These are phyloP conservation scores for Erythrolamprus reginae DNA, from an alignment of 2,113 vertebrate species.

Conservation along the genomic window DNA sequence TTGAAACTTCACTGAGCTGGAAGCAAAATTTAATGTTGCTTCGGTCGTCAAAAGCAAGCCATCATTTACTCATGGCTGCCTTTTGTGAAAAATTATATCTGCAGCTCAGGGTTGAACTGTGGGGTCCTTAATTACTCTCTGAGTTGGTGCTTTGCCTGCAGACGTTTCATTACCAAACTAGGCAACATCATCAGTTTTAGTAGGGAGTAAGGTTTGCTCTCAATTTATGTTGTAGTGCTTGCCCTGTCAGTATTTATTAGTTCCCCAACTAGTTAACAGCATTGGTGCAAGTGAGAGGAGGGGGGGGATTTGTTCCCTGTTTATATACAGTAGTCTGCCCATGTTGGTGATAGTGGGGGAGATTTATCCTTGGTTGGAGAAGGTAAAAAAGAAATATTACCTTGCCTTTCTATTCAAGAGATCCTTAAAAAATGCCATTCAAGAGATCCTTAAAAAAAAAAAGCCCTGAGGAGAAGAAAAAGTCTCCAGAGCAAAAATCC, in stretches of 20 bases:
- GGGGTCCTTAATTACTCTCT: not conserved
- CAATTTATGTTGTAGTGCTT: not conserved
- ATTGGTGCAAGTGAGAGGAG: not conserved
- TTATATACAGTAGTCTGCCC: not conserved
- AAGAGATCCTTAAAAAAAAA: not conserved
- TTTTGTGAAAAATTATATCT: not conserved
- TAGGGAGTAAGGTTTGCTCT: not conserved
- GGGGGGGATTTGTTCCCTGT: not conserved
- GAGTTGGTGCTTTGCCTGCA: not conserved
- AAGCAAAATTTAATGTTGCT: not conserved
- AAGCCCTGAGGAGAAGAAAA: not conserved
- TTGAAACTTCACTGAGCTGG: not conserved
- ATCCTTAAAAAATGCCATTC: too few species aligned
- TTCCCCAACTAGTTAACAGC: not conserved
- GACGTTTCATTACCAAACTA: not conserved
- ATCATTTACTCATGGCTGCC: not conserved
- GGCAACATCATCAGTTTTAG: not conserved
- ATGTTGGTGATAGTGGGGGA: not conserved
- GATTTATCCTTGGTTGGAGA: not conserved
- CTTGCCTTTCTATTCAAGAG: not conserved
- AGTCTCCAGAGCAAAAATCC: not conserved
- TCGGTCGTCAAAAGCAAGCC: not conserved
- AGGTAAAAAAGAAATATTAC: not conserved
- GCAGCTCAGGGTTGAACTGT: not conserved
- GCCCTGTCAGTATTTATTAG: not conserved